Evolutionary conservation across 2,888 invertebrate species (phyloP).

Genomic region (Xestoiulus laeticollis): DNA sequence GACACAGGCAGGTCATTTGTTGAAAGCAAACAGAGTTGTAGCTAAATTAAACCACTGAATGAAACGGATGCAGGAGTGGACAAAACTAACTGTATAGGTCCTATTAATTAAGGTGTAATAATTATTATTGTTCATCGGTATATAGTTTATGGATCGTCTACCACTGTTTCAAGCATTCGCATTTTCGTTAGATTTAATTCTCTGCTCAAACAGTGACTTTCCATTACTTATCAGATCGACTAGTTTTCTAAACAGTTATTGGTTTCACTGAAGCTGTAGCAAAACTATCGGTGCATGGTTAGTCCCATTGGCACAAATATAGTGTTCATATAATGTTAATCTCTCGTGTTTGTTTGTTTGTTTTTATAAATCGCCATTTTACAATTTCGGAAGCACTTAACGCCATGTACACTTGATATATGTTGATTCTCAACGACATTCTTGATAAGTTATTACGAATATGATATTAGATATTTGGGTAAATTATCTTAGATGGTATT

Average conservation of each 20-base stretch:
- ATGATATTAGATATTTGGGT: slow-evolving; percentile 1
- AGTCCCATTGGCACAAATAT: background rate
- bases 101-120: too few species aligned
- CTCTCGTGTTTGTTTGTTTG: background rate
- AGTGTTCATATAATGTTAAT: background rate
- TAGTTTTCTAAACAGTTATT: background rate
- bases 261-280: background rate
- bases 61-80: too few species aligned
- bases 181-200: background rate
- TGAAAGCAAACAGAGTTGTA: too few species aligned
- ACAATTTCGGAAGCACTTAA: slow-evolving; percentile 10
- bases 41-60: too few species aligned
- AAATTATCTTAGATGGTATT: background rate
- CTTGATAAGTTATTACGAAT: background rate
- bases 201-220: slow-evolving; percentile 19
- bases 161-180: background rate
- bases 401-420: background rate
- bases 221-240: background rate
- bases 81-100: too few species aligned
- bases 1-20: too few species aligned
- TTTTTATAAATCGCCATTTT: slow-evolving; percentile 19
- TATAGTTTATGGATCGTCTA: too few species aligned
- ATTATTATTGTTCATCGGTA: too few species aligned
- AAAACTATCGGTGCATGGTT: background rate
- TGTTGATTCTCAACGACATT: slow-evolving; percentile 24